phyloP scores from a whole-genome alignment of 2,888 invertebrate species.

The Xiphydria camelus region DNA sequence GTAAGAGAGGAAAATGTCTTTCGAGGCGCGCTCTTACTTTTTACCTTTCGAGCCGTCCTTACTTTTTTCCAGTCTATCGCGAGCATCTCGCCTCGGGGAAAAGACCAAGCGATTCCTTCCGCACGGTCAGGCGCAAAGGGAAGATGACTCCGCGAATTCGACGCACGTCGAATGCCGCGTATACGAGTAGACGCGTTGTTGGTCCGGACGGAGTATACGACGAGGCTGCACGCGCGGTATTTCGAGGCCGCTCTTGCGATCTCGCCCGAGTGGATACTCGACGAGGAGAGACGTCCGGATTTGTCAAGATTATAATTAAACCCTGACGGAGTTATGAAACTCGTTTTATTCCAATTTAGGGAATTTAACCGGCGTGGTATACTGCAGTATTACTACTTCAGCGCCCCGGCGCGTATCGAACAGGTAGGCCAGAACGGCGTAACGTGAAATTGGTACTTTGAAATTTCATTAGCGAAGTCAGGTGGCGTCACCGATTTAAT shows the following conservation, averaged over 20 bases:
- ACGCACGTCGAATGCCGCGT: too few relatives aligned
- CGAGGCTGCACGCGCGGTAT: too few relatives aligned
- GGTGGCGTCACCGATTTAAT: constrained; percentile 58
- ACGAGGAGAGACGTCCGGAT: not conserved
- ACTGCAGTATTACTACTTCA: constrained; percentile 38
- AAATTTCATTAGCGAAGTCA: constrained; percentile 58
- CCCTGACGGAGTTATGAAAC: constrained; percentile 20
- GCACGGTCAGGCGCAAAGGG: not conserved
- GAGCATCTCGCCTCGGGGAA: not conserved
- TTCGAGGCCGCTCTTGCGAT: too few relatives aligned
- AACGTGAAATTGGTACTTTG: constrained; percentile 57
- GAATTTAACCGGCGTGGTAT: constrained; percentile 32
- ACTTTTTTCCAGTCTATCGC: constrained; percentile 1
- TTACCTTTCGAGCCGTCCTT: not conserved
- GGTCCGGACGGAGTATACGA: too few relatives aligned
- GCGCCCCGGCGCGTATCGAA: constrained; percentile 31
- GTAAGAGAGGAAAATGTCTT: too few relatives aligned
- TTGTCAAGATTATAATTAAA: constrained; percentile 7
- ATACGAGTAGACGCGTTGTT: too few relatives aligned
- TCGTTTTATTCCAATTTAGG: constrained; percentile 46
- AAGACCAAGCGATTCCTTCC: not conserved
- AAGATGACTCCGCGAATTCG: not conserved
- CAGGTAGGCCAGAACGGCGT: constrained; percentile 43
- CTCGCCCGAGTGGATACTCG: too few relatives aligned
- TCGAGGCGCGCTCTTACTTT: too few relatives aligned